Conservation (phyloP, 2,888 invertebrate species). For the Aleiodes testaceus region DNA sequence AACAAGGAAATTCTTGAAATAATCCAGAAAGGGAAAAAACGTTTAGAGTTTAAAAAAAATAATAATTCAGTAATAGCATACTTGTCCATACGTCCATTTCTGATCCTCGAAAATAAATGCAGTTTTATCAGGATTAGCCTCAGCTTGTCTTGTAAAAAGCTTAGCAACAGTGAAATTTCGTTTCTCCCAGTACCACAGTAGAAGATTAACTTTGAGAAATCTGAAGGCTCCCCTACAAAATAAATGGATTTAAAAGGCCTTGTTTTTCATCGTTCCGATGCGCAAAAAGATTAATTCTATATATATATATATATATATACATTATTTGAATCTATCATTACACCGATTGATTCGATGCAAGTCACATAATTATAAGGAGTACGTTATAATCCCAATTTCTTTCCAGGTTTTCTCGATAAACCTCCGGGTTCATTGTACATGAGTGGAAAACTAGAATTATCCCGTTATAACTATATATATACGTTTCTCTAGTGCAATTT, state of each 20-base stretch:
- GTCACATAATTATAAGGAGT: not conserved
- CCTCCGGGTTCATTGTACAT: not conserved
- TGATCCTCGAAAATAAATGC: conserved; percentile 88
- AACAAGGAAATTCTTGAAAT: conserved; percentile 66
- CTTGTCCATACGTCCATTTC: conserved; percentile 88
- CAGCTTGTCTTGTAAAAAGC: conserved; percentile 83
- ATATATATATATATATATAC: too few relatives aligned
- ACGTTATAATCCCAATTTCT: not conserved
- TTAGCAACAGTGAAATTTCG: conserved; percentile 79
- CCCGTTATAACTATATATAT: conserved; percentile 13
- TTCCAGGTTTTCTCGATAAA: not conserved
- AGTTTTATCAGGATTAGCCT: conserved; percentile 86
- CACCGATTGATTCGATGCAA: conserved; percentile 1
- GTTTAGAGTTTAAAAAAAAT: not conserved
- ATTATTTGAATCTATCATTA: conserved; percentile 5
- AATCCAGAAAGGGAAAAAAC: not conserved
- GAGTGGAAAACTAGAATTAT: conserved; percentile 1
- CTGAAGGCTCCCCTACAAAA: conserved; percentile 64
- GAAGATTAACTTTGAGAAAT: conserved; percentile 63
- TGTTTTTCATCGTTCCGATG: not conserved
- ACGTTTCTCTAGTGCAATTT: not conserved
- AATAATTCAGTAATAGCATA: conserved; percentile 66
- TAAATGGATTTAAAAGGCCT: not conserved
- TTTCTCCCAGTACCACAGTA: conserved; percentile 68
- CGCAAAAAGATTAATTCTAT: conserved; percentile 1